Percentiles rank a stretch among this genome's conserved stretches.
Evolutionary conservation across 2,888 invertebrate genomes (phyloP).

Genomic region (Chalcis sispes): DNA sequence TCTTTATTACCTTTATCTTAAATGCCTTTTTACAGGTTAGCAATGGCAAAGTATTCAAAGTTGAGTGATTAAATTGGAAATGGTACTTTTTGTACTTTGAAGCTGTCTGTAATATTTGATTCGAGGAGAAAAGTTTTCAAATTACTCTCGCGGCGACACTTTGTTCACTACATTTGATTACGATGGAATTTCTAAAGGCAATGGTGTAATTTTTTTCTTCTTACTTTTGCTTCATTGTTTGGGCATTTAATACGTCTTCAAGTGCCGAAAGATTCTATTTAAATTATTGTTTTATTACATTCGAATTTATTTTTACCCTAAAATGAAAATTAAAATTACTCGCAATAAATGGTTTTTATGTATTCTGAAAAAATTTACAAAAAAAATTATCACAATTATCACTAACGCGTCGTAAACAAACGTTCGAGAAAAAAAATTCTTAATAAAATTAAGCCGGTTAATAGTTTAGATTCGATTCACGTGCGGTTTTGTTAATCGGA

Average conservation of each 20-base stretch:
- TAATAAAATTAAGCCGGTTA: no score
- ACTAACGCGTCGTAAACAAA: no score
- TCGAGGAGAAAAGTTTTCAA: conserved; percentile 71
- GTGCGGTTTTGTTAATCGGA: no score
- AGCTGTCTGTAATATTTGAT: conserved; percentile 69
- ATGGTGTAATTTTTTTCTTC: not conserved
- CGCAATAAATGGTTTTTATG: no score
- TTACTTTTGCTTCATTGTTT: not conserved
- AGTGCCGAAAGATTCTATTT: not conserved
- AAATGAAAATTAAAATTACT: no score
- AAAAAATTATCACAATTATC: no score
- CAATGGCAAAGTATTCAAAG: not conserved
- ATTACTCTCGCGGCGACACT: conserved; percentile 65
- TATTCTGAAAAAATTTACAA: no score
- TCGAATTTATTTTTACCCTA: conserved; percentile 2
- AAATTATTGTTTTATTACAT: conserved; percentile 17
- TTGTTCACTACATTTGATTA: conserved; percentile 24
- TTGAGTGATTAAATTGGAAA: conserved; percentile 10
- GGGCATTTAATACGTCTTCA: not conserved
- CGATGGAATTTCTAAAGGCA: conserved; percentile 11
- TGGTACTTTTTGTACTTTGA: not conserved
- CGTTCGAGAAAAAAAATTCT: no score
- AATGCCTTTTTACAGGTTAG: not conserved
- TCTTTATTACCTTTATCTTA: no score
- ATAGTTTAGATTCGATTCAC: no score